A percentile compares a stretch with the other conserved stretches of the same genome.
Conservation (phyloP, 2,113 vertebrate species). For the Calidris pygmaea region DNA sequence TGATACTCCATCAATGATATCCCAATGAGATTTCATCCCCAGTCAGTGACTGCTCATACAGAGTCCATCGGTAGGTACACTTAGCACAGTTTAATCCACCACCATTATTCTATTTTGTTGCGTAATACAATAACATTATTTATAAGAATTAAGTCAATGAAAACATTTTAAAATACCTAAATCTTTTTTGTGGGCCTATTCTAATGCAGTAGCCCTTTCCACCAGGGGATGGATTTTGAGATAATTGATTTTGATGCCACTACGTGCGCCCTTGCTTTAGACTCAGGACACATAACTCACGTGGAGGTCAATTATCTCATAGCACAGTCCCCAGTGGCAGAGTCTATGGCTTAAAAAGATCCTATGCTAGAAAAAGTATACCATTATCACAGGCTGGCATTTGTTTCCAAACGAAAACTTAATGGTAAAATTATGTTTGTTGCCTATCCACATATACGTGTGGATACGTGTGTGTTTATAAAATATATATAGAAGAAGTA, state of each 20-base stretch:
- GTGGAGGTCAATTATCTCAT: slow-evolving; percentile 52
- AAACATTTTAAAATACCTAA: slow-evolving; percentile 32
- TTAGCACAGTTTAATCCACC: background rate
- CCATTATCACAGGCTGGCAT: background rate
- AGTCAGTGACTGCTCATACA: background rate
- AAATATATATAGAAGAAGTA: background rate
- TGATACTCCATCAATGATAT: background rate
- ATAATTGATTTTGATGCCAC: slow-evolving; percentile 53
- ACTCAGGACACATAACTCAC: slow-evolving; percentile 55
- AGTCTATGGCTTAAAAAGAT: slow-evolving; percentile 26
- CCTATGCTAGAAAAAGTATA: background rate
- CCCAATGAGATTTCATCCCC: background rate
- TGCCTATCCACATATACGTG: background rate
- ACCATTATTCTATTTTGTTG: background rate
- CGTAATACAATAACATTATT: background rate
- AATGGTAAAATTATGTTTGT: background rate
- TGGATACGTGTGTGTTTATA: background rate
- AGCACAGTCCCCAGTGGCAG: slow-evolving; percentile 35
- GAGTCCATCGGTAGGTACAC: background rate
- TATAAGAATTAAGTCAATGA: slow-evolving; percentile 1
- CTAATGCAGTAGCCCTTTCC: background rate
- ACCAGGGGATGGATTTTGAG: slow-evolving; percentile 2
- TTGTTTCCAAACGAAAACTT: slow-evolving; percentile 10
- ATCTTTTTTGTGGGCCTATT: slow-evolving; percentile 11
- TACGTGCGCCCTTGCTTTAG: slow-evolving; percentile 39